phyloP scores from a whole-genome alignment of 1,140 invertebrate species.

The Psix sp. region DNA sequence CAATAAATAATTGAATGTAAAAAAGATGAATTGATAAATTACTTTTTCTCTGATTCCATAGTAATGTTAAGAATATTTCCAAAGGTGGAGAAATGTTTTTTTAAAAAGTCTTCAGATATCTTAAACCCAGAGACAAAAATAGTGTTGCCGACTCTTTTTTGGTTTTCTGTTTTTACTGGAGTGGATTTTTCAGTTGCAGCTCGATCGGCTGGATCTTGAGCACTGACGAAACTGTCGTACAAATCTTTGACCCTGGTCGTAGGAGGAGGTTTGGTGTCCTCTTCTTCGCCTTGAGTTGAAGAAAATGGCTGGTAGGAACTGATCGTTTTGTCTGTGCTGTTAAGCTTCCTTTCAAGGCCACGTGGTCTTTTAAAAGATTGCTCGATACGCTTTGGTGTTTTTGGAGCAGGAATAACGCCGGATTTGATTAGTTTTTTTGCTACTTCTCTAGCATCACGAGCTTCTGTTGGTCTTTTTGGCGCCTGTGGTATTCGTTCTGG shows the following conservation, averaged over 20 bases:
- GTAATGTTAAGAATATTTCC: slow-evolving; percentile 92
- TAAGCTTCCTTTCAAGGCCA: slow-evolving; percentile 88
- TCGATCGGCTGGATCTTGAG: slow-evolving; percentile 82
- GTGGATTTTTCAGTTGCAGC: slow-evolving; percentile 77
- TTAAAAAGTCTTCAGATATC: slow-evolving; percentile 88
- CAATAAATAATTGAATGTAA: slow-evolving; percentile 3
- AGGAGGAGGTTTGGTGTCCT: slow-evolving; percentile 69
- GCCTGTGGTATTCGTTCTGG: slow-evolving; percentile 86
- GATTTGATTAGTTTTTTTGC: slow-evolving; percentile 96
- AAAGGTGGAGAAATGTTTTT: slow-evolving; percentile 86
- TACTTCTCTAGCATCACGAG: slow-evolving; percentile 94
- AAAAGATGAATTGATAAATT: slow-evolving; percentile 24
- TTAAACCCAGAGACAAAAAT: slow-evolving; percentile 90
- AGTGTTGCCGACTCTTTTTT: slow-evolving; percentile 87
- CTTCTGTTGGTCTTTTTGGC: slow-evolving; percentile 89
- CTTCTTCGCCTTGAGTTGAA: slow-evolving; percentile 85
- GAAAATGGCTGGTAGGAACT: slow-evolving; percentile 94
- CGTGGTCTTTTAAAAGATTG: slow-evolving; percentile 90
- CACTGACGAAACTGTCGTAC: slow-evolving; percentile 93
- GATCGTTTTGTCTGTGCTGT: slow-evolving; percentile 82
- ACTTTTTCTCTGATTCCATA: slow-evolving; percentile 93
- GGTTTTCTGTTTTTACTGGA: slow-evolving; percentile 81
- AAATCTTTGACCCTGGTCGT: slow-evolving; percentile 83
- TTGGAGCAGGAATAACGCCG: slow-evolving; percentile 91
- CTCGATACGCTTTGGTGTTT: slow-evolving; percentile 86